phyloP scores from a whole-genome alignment of 2,113 vertebrate genomes.

The Zeus faber region DNA sequence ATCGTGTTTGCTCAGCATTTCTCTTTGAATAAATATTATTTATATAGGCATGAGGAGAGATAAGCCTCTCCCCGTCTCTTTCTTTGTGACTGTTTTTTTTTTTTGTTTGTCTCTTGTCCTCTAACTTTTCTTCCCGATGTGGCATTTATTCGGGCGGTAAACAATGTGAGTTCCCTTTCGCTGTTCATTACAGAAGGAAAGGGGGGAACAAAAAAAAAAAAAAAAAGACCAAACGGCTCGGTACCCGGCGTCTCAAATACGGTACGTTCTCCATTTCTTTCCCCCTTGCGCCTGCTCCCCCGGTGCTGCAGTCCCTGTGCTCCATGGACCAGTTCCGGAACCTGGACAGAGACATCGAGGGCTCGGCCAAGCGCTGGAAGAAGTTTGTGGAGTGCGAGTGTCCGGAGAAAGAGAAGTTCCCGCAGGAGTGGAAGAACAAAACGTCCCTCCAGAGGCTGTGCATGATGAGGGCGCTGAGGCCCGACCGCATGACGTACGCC shows the following conservation, averaged over 20 bases:
- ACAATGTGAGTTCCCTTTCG: constrained; percentile 32
- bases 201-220: background rate
- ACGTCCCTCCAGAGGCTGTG: constrained; percentile 86
- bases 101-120: constrained; percentile 15
- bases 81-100: background rate
- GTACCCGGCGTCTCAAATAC: no score
- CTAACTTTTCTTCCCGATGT: constrained; percentile 5
- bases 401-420: constrained; percentile 93
- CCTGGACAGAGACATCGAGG: constrained; percentile 91
- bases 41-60: constrained; percentile 54
- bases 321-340: constrained; percentile 88
- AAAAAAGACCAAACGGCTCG: no score
- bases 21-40: constrained; percentile 59
- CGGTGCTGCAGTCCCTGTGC: constrained; percentile 78
- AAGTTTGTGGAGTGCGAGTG: constrained; percentile 91
- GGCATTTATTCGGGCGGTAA: constrained; percentile 22
- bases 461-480: constrained; percentile 84
- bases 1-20: constrained; percentile 67
- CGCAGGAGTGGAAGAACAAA: constrained; percentile 96
- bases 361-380: constrained; percentile 92
- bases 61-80: constrained; percentile 37
- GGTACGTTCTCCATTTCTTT: background rate
- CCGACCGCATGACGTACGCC: constrained; percentile 86
- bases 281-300: background rate
- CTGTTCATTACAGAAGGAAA: constrained; percentile 30